Evolutionary conservation across 2,797 vertebrate genomes (phyloP).

Genomic region (Gymnothorax reevesii): DNA sequence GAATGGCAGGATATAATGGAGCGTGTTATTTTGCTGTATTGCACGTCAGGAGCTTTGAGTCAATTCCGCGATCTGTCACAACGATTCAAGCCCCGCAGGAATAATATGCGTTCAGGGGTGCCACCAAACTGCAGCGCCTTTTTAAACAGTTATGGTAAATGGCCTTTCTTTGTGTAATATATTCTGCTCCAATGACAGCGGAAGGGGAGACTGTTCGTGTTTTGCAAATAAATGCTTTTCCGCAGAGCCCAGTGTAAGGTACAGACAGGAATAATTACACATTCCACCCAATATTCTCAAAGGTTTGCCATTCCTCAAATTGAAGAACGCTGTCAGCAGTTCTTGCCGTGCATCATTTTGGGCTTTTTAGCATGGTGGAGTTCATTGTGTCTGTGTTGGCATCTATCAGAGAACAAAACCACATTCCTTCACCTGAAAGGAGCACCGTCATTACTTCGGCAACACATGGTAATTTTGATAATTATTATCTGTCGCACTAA

Average conservation of each 20-base stretch:
- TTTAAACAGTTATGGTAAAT: constrained; percentile 14
- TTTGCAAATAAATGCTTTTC: background rate
- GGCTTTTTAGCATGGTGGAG: background rate
- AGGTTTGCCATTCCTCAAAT: background rate
- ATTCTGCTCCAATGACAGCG: constrained; percentile 25
- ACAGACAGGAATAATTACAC: background rate
- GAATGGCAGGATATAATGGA: constrained; percentile 40
- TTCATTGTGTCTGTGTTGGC: background rate
- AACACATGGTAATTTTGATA: background rate
- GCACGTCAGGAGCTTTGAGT: constrained; percentile 43
- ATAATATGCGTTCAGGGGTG: constrained; percentile 33
- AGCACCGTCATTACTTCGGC: background rate
- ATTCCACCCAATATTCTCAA: background rate
- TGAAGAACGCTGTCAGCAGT: background rate
- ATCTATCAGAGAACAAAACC: background rate
- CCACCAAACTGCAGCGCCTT: constrained; percentile 28
- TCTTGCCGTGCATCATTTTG: background rate
- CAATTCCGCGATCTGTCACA: constrained; percentile 36
- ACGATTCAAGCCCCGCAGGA: constrained; percentile 37
- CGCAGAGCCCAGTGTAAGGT: background rate
- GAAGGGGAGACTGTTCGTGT: background rate
- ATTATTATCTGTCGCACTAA: background rate
- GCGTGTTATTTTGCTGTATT: constrained; percentile 39
- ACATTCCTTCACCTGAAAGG: background rate
- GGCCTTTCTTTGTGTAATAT: background rate